These are phyloP conservation scores for Zootoca vivipara DNA, from an alignment of 2,113 vertebrate species.

Conservation along the genomic window DNA sequence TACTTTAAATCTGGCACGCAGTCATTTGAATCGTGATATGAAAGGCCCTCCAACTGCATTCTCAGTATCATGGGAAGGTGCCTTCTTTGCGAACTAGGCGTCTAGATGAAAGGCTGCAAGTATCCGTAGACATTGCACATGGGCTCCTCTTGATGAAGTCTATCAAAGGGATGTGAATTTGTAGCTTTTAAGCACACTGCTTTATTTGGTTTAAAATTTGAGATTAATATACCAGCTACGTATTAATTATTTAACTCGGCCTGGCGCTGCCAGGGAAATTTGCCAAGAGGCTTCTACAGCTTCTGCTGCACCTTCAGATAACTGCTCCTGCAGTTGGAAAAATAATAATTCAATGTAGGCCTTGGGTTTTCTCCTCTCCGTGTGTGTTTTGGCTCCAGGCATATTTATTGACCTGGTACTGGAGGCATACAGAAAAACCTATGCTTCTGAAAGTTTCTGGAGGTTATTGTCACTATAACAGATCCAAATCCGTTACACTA, in stretches of 20 bases:
- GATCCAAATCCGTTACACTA: not conserved
- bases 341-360: not conserved
- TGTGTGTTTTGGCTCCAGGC: not conserved
- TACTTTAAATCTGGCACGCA: not conserved
- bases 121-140: not conserved
- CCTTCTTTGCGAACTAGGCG: not conserved
- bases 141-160: not conserved
- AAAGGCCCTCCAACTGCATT: not conserved
- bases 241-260: slow-evolving; percentile 29
- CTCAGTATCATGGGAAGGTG: not conserved
- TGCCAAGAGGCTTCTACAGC: not conserved
- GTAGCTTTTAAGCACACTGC: slow-evolving; percentile 3
- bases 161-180: not conserved
- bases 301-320: not conserved
- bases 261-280: not conserved
- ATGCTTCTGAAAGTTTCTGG: slow-evolving; percentile 15
- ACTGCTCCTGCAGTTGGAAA: not conserved
- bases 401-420: not conserved
- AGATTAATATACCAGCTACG: not conserved
- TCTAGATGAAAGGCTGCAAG: not conserved
- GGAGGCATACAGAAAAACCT: not conserved
- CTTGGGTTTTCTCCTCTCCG: not conserved
- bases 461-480: not conserved
- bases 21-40: not conserved
- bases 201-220: slow-evolving; percentile 17